phyloP scores from a whole-genome alignment of 2,797 vertebrate species.

The Megaceryle alcyon region DNA sequence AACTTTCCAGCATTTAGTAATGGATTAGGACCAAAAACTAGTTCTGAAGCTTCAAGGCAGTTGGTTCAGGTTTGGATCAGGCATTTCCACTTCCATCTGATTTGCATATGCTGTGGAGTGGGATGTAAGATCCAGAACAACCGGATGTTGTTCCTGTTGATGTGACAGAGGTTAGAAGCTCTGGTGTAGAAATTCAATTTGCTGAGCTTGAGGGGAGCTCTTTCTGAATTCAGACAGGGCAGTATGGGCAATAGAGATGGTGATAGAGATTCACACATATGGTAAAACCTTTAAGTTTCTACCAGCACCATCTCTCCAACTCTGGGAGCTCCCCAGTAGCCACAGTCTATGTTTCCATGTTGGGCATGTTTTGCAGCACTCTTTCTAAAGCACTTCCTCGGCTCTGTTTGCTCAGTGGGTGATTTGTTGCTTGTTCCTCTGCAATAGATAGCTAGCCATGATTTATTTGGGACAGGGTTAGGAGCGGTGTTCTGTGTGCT shows the following conservation, averaged over 20 bases:
- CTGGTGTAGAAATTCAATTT: accelerated
- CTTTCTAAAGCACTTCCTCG: background rate
- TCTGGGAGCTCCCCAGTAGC: background rate
- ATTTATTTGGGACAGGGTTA: background rate
- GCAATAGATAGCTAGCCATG: background rate
- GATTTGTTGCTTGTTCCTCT: background rate
- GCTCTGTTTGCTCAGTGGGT: background rate
- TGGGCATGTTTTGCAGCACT: background rate
- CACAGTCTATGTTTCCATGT: background rate
- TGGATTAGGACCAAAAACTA: background rate
- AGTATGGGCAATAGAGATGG: background rate
- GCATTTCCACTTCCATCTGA: background rate
- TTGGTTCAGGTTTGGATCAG: background rate
- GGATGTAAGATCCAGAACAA: background rate
- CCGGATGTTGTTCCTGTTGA: background rate
- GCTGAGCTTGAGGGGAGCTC: background rate
- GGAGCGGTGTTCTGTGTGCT: background rate
- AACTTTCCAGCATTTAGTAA: background rate
- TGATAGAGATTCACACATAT: accelerated
- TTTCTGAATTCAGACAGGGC: background rate
- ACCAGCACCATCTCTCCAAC: background rate
- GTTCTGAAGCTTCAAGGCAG: background rate
- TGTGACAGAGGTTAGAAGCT: accelerated
- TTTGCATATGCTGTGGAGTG: background rate
- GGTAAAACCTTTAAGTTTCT: background rate